A percentile compares a stretch with the other conserved stretches of the same genome.
Evolutionary conservation across 2,113 vertebrate species (phyloP).

Genomic region (Chunga burmeisteri): DNA sequence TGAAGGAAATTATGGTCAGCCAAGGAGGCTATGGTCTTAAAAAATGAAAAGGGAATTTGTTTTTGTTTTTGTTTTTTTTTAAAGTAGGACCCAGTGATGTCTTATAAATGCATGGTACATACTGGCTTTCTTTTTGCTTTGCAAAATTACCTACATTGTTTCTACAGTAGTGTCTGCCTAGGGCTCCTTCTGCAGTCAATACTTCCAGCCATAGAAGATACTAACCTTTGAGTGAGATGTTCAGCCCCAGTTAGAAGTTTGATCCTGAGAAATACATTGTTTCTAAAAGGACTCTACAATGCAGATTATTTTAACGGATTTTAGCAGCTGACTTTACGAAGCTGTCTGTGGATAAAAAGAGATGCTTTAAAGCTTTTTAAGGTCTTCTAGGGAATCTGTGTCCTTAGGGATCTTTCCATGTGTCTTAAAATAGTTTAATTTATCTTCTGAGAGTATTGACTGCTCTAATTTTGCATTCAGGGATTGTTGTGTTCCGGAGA

Average conservation of each 20-base stretch:
- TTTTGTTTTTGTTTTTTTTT: too few relatives aligned
- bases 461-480: background rate
- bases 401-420: background rate
- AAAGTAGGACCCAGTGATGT: background rate
- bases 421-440: background rate
- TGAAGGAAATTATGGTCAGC: background rate
- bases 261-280: background rate
- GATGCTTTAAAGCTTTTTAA: background rate
- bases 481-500: background rate
- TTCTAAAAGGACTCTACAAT: background rate
- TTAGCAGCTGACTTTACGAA: background rate
- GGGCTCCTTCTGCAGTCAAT: background rate
- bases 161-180: background rate
- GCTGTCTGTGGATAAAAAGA: background rate
- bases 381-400: background rate
- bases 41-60: background rate
- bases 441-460: background rate
- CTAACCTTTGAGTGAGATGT: background rate
- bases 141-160: background rate
- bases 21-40: background rate
- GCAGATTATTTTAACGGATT: background rate
- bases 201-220: background rate
- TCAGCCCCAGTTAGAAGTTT: background rate
- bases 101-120: fast-evolving
- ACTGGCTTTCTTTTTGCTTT: background rate